Percentiles rank a stretch among this genome's conserved stretches.
phyloP scores from a whole-genome alignment of 2,113 vertebrate species.

The Ariopsis seemanni region DNA sequence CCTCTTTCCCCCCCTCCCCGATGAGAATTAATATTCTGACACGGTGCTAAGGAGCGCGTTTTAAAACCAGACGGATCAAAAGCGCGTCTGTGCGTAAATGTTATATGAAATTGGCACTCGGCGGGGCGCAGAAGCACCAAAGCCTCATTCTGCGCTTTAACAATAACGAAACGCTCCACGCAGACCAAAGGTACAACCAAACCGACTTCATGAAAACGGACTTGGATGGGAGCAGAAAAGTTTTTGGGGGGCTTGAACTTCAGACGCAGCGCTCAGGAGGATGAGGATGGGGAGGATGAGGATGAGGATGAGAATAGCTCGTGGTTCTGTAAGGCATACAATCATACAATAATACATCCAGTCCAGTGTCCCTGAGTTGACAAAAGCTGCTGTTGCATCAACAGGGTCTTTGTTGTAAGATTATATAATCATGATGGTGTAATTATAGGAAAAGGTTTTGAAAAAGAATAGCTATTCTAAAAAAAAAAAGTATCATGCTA shows the following conservation, averaged over 20 bases:
- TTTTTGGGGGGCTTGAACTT: constrained; percentile 84
- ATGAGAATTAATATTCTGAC: constrained; percentile 87
- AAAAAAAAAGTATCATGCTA: constrained; percentile 87
- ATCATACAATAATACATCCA: constrained; percentile 98
- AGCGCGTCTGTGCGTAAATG: constrained; percentile 92
- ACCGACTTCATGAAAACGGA: constrained; percentile 71
- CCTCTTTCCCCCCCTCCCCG: constrained; percentile 78
- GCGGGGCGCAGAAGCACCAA: constrained; percentile 84
- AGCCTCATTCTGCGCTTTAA: constrained; percentile 78
- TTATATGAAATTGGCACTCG: constrained; percentile 90
- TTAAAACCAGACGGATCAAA: constrained; percentile 80
- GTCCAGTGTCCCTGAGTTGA: constrained; percentile 92
- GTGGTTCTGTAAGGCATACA: constrained; percentile 85
- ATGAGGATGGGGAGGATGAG: constrained; percentile 62
- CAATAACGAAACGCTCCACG: constrained; percentile 61
- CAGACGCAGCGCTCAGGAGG: constrained; percentile 73
- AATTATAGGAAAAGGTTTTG: constrained; percentile 90
- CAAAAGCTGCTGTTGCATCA: constrained; percentile 91
- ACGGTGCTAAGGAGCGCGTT: constrained; percentile 84
- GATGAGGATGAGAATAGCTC: constrained; percentile 58
- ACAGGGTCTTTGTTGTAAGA: constrained; percentile 98
- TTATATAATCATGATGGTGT: constrained; percentile 99
- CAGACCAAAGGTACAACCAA: constrained; percentile 72
- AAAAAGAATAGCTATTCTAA: constrained; percentile 77
- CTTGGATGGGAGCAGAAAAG: constrained; percentile 79